Evolutionary conservation across 1,140 invertebrate genomes (phyloP), one percentile per base, ranked within the genome.

Genomic region (Caenorhabditis latens): DNA sequence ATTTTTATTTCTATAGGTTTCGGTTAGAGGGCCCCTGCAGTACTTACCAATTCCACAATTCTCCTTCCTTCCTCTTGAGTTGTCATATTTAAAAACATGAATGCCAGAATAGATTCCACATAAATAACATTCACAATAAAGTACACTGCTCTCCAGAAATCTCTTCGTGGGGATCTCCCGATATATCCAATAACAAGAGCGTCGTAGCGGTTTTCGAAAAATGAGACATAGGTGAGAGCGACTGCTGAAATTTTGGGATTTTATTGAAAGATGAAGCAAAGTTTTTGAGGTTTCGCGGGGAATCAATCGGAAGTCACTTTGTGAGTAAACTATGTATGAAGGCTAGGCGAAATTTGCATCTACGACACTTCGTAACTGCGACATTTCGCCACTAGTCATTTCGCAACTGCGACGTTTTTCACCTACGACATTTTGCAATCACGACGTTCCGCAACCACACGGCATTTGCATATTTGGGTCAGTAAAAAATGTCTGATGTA

Each of bases 161-260:
- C 40, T 63, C 61, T 24, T 8, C 14, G 8, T 40, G 40, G 11
- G 24, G 61, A 63, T 63, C 61, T 63, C 13, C 61, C 61, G 11
- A 63, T 21, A 9, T 14, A 8, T 9, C 61, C 61, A 14, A 63
- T 32, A 13, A 63, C 61, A 24, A 63, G 9, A 3, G 24, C 61
- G 13, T 63, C 61, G 14, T 63, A 63, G 24, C 61, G 61, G 32
- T 63, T 63, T 63, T 63, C 61, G 24, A 63, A 63, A 4, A 63
- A 11, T 11, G 21, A 63, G n/a, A 63, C 21, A 32, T 63, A 63
- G 24, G 61, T 32, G 2, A 63, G 5, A 0, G 61, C 61, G 24
- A 63, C 61, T 2, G 61, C 61, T 63, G 61, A 5, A 63, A 63
- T 19, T 1, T 0, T 19, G n/a, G 6, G 6, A 7, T 14, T 19